phyloP scores from a whole-genome alignment of 1,140 invertebrate genomes.

The Anoplophora glabripennis region DNA sequence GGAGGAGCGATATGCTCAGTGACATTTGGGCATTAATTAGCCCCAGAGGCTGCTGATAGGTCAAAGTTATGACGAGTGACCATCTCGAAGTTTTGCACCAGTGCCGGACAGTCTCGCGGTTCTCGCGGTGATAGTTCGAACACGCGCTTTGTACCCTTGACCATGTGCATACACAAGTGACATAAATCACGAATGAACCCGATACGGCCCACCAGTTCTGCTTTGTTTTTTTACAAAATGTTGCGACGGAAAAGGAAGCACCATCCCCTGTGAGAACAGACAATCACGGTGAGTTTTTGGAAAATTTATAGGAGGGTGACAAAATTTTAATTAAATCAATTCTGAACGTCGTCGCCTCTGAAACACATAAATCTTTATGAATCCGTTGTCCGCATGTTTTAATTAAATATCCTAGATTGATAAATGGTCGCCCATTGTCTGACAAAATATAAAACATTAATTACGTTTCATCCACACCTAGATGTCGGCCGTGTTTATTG shows the following conservation, averaged over 20 bases:
- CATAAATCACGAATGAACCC: neutral
- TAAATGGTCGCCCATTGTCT: slow-evolving; percentile 45
- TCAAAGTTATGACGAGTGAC: slow-evolving; percentile 27
- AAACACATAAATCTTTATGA: slow-evolving; percentile 48
- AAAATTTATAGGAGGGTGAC: slow-evolving; percentile 33
- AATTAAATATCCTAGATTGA: slow-evolving; percentile 50
- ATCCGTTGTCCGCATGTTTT: slow-evolving; percentile 48
- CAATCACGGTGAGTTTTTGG: slow-evolving; percentile 6
- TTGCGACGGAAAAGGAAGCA: slow-evolving; percentile 20
- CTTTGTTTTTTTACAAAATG: slow-evolving; percentile 12
- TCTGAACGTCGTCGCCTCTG: slow-evolving; percentile 40
- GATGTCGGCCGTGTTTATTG: slow-evolving; percentile 19
- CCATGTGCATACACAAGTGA: slow-evolving; percentile 14
- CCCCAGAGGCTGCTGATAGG: slow-evolving; percentile 21
- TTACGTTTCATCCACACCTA: slow-evolving; percentile 38
- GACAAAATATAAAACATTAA: slow-evolving; percentile 45
- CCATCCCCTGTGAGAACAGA: slow-evolving; percentile 5
- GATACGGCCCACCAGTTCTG: no score
- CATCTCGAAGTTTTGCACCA: slow-evolving; percentile 9
- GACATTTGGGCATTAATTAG: slow-evolving; percentile 36
- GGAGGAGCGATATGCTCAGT: slow-evolving; percentile 16
- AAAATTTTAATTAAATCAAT: slow-evolving; percentile 50
- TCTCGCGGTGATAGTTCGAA: slow-evolving; percentile 28
- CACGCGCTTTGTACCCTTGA: slow-evolving; percentile 6
- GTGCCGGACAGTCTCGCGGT: slow-evolving; percentile 25